Percentiles rank a stretch among this genome's conserved stretches.
Conservation (phyloP, 1,140 invertebrate species). For the Solen grandis region DNA sequence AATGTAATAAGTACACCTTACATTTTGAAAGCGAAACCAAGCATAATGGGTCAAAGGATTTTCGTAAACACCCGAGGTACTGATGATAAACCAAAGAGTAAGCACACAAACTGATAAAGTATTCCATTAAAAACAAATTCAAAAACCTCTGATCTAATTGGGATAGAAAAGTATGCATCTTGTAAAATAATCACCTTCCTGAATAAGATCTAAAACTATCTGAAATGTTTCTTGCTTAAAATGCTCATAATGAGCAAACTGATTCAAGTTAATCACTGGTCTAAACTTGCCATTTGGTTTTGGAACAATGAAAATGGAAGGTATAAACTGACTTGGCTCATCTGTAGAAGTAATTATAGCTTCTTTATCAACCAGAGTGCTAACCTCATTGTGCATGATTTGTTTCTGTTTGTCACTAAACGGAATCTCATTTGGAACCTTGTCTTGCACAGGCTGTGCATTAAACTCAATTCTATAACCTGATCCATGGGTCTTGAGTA, state of each 20-base stretch:
- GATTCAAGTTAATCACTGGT: slow-evolving; percentile 54
- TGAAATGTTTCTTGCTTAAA: slow-evolving; percentile 58
- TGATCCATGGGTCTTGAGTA: slow-evolving; percentile 22
- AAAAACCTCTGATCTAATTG: too few relatives aligned
- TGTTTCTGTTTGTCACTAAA: slow-evolving; percentile 17
- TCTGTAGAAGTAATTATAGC: slow-evolving; percentile 11
- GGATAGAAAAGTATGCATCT: too few relatives aligned
- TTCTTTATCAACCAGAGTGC: slow-evolving; percentile 28
- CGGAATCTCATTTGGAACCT: slow-evolving; percentile 24
- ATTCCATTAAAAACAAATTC: too few relatives aligned
- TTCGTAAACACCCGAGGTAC: too few relatives aligned
- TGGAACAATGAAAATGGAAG: slow-evolving; percentile 51
- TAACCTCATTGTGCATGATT: slow-evolving; percentile 20
- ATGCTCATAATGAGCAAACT: slow-evolving; percentile 54
- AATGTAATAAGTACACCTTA: too few relatives aligned
- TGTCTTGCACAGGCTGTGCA: background rate
- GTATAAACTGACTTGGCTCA: slow-evolving; percentile 52
- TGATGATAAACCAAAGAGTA: too few relatives aligned
- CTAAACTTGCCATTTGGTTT: too few relatives aligned
- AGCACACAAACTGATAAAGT: slow-evolving; percentile 25
- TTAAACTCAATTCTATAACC: slow-evolving; percentile 23
- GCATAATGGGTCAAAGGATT: too few relatives aligned
- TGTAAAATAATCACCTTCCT: slow-evolving; percentile 49
- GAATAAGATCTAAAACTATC: slow-evolving; percentile 28
- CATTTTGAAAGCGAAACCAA: too few relatives aligned